These are phyloP conservation scores for Thera obeliscata DNA, from an alignment of 2,888 invertebrate genomes.

Conservation along the genomic window DNA sequence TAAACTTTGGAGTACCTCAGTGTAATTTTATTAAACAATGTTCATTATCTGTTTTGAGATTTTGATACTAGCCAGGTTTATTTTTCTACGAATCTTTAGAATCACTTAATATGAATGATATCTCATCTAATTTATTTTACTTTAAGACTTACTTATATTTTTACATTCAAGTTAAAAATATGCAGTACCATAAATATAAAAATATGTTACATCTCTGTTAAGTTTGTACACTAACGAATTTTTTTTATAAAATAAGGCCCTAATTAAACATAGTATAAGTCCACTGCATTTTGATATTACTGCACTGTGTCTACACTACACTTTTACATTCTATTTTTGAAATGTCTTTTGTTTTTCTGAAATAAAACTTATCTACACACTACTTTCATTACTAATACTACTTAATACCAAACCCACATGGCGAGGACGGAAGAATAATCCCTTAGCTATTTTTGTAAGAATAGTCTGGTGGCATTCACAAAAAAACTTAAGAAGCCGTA, in stretches of 20 bases:
- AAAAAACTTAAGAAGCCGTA: no score
- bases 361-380: conserved; percentile 5
- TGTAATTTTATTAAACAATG: not conserved
- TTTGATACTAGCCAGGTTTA: conserved; percentile 1
- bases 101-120: not conserved
- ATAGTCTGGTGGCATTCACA: no score
- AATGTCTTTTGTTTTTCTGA: conserved; percentile 1
- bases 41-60: conserved; percentile 4
- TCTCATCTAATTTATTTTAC: conserved; percentile 1
- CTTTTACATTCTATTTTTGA: conserved; percentile 4
- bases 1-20: conserved; percentile 3
- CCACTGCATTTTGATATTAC: conserved; percentile 6
- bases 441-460: no score
- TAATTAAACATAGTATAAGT: not conserved
- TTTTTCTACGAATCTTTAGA: not conserved
- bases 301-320: conserved; percentile 4
- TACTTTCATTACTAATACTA: not conserved
- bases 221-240: not conserved
- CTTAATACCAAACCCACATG: no score
- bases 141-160: not conserved
- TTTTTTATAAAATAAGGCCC: not conserved
- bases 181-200: not conserved
- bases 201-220: not conserved
- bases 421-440: no score
- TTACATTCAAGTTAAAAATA: not conserved